Percentiles rank a stretch among this genome's conserved stretches.
phyloP scores from a whole-genome alignment of 2,113 vertebrate species.

The Grantiella picta region DNA sequence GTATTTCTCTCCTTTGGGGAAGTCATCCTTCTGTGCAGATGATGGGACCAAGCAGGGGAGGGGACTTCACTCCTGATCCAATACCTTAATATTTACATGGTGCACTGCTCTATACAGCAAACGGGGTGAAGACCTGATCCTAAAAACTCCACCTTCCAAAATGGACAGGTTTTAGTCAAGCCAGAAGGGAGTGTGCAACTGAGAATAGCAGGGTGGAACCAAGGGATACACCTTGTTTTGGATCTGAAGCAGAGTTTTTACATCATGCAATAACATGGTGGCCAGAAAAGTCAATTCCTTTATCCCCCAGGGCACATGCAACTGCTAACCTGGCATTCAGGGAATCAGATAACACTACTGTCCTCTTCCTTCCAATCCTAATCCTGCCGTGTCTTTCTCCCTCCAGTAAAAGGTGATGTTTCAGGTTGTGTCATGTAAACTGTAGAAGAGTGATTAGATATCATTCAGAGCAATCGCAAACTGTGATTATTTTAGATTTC shows the following conservation, averaged over 20 bases:
- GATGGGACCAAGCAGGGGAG: background rate
- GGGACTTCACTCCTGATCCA: background rate
- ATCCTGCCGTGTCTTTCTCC: background rate
- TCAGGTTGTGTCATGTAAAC: background rate
- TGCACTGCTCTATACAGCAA: background rate
- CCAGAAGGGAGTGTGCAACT: background rate
- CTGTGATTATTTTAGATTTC: conserved; percentile 23
- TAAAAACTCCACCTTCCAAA: background rate
- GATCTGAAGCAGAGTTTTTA: background rate
- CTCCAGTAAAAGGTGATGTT: background rate
- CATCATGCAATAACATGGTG: background rate
- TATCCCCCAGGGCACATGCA: background rate
- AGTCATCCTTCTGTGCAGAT: background rate
- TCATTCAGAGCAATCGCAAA: background rate
- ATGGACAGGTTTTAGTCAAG: background rate
- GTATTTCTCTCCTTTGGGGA: background rate
- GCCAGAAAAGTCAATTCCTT: background rate
- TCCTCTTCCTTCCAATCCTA: background rate
- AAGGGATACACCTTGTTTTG: background rate
- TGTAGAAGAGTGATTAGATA: background rate
- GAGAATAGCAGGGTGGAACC: background rate
- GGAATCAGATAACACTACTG: background rate
- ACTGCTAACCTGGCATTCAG: background rate
- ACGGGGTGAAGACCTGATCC: background rate
- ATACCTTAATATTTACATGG: background rate